phyloP scores from a whole-genome alignment of 2,113 vertebrate species.

The Puffinus mauretanicus region DNA sequence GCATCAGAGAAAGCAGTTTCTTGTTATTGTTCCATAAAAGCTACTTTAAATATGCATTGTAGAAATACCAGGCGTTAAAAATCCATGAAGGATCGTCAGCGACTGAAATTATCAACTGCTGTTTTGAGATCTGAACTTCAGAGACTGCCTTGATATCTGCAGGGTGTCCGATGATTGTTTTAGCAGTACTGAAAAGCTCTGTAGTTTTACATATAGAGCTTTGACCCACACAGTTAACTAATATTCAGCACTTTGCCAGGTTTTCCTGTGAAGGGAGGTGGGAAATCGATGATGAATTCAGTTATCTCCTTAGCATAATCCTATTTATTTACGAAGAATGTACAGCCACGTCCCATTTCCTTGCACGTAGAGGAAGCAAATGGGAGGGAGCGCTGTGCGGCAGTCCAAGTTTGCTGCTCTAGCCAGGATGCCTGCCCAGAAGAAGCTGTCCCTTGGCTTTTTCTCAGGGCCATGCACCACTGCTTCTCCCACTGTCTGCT shows the following conservation, averaged over 20 bases:
- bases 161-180: neutral
- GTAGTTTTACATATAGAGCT: neutral
- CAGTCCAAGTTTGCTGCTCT: slow-evolving; percentile 51
- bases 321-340: slow-evolving; percentile 52
- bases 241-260: neutral
- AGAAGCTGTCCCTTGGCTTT: slow-evolving; percentile 64
- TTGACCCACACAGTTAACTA: neutral
- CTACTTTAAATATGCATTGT: slow-evolving; percentile 1
- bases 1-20: slow-evolving; percentile 42
- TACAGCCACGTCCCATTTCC: slow-evolving; percentile 59
- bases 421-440: slow-evolving; percentile 56
- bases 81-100: neutral
- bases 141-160: neutral
- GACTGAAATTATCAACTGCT: neutral
- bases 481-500: slow-evolving; percentile 66
- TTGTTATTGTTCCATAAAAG: slow-evolving; percentile 9
- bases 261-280: neutral
- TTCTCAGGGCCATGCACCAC: slow-evolving; percentile 52
- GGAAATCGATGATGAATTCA: neutral
- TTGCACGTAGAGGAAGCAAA: slow-evolving; percentile 41
- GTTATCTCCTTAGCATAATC: neutral
- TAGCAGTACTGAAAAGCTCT: neutral
- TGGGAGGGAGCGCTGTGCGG: neutral
- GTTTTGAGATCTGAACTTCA: neutral
- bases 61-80: slow-evolving; percentile 44